phyloP scores from a whole-genome alignment of 2,113 vertebrate species.

The Thalassoma bifasciatum region DNA sequence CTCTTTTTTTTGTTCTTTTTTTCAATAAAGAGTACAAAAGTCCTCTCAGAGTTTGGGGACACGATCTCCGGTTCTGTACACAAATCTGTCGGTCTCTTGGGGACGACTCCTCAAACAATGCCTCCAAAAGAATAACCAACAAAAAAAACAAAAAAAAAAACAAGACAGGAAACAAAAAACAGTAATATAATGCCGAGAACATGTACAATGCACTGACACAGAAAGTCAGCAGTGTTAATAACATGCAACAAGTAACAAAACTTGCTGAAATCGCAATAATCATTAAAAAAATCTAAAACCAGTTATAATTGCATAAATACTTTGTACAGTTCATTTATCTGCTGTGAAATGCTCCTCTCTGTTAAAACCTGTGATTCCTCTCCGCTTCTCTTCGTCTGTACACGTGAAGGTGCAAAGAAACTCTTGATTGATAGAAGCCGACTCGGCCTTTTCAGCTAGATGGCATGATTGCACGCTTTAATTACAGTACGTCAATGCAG shows the following conservation, averaged over 20 bases:
- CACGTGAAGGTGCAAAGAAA: constrained; percentile 93
- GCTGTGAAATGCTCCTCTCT: constrained; percentile 85
- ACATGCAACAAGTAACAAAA: constrained; percentile 99
- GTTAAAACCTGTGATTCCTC: constrained; percentile 82
- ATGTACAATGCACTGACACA: constrained; percentile 99
- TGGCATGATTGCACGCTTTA: constrained; percentile 84
- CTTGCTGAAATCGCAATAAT: constrained; percentile 94
- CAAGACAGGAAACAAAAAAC: constrained; percentile 33
- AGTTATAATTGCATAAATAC: constrained; percentile 99
- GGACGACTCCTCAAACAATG: constrained; percentile 85
- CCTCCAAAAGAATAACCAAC: too few relatives aligned
- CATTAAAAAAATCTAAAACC: constrained; percentile 92
- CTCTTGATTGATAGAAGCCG: constrained; percentile 86
- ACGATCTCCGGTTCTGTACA: constrained; percentile 89
- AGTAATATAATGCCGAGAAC: constrained; percentile 83
- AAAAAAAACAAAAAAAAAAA: constrained; percentile 40
- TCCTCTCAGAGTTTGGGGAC: constrained; percentile 87
- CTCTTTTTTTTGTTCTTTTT: constrained; percentile 63
- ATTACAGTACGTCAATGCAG: constrained; percentile 80
- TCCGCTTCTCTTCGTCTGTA: constrained; percentile 79
- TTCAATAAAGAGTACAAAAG: constrained; percentile 90
- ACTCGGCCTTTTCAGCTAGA: constrained; percentile 82
- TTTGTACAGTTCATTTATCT: constrained; percentile 93
- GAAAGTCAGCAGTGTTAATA: constrained; percentile 99
- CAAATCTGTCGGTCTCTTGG: constrained; percentile 83